Evolutionary conservation across 2,113 vertebrate species (phyloP), one percentile per base, ranked within the genome.

Genomic region (Gavia stellata): DNA sequence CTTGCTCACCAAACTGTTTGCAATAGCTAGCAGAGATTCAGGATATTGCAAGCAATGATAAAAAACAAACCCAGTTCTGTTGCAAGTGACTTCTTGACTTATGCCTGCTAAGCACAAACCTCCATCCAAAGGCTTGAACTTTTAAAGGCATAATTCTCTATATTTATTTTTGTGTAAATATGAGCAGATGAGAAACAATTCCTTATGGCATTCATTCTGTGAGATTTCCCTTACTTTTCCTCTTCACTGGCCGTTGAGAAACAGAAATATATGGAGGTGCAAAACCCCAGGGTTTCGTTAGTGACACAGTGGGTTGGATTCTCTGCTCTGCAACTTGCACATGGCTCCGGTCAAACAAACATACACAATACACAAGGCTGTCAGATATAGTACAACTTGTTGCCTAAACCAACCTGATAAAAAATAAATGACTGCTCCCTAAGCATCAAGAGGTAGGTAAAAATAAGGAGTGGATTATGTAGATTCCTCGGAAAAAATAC

Each of bases 31-130:
- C 88, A 94, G 92, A 86, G 86, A 92, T 53, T 81, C 88, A 94
- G 94, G 92, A 88, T 95, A 95, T 81, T 90, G 61, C 42, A 82
- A 96, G 47, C 9, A 15, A 86, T 24, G 72, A 81, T 58, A 81
- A 83, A 90, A 97, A 94, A 53, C 86, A 96, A 93, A 95, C 42
- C 12, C 50, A 58, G 42, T 86, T 88, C 55, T 94, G 42, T 47
- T 96, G 75, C 45, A 70, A 93, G 86, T 92, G 94, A 97, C 92
- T 96, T 92, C 86, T 91, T 94, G 94, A 92, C 83, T 95, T 88
- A 29, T 88, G 80, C 59, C 83, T 86, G 72, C 77, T 90, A 94
- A 94, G 91, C 72, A 95, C 72, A 86, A 89, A 81, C 25, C 33
- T 78, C 53, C 47, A 62, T 45, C 86, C 61, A 90, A 91, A 81